Conservation (phyloP, 1,140 invertebrate genomes). For the Drosophila rhopaloa region DNA sequence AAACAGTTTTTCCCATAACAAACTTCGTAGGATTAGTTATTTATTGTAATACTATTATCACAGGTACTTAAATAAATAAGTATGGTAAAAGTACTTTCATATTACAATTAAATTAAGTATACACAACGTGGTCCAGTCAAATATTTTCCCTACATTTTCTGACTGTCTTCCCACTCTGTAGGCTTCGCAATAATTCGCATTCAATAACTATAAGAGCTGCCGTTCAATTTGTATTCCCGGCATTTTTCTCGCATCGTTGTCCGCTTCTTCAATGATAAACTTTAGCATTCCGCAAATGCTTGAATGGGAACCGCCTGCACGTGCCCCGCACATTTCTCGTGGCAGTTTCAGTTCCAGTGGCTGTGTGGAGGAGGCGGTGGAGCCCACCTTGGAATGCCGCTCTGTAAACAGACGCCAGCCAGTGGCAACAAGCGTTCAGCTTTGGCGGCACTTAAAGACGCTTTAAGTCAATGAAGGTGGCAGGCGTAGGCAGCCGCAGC, state of each 20-base stretch:
- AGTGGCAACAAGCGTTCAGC: conserved; percentile 39
- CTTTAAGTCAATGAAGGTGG: conserved; percentile 53
- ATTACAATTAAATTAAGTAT: no score
- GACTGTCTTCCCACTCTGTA: conserved; percentile 1
- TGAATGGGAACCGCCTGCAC: conserved; percentile 23
- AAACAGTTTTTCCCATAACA: no score
- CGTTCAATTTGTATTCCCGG: conserved; percentile 33
- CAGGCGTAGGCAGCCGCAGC: conserved; percentile 1
- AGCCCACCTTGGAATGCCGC: conserved; percentile 58
- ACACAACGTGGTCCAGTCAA: not conserved
- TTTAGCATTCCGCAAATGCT: conserved; percentile 30
- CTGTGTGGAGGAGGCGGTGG: not conserved
- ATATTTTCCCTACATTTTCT: not conserved
- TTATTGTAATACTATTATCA: no score
- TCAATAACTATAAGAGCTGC: conserved; percentile 25
- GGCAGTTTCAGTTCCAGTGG: conserved; percentile 6
- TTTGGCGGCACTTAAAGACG: conserved; percentile 48
- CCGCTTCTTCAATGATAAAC: conserved; percentile 25
- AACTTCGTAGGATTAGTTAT: no score
- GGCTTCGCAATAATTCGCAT: conserved; percentile 16
- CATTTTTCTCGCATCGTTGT: conserved; percentile 20
- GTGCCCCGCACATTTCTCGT: conserved; percentile 25
- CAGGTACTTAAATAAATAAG: no score
- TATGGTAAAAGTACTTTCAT: no score
- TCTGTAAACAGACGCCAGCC: conserved; percentile 49